phyloP scores from a whole-genome alignment of 2,797 vertebrate genomes.

The Potorous gilbertii region DNA sequence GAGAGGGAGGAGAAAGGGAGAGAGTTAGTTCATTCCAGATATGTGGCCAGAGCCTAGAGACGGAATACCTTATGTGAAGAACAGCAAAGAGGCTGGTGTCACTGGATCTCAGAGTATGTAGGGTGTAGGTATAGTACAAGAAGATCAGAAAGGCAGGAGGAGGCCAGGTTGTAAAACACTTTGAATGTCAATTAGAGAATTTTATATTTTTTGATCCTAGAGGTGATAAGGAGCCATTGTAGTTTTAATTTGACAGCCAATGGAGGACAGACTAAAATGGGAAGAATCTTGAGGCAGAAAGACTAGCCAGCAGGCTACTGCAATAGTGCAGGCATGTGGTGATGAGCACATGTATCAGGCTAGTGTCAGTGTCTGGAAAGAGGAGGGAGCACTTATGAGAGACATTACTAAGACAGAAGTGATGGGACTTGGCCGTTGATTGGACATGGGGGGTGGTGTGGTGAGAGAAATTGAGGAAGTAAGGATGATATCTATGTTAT shows the following conservation, averaged over 20 bases:
- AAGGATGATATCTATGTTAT: neutral
- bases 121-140: neutral
- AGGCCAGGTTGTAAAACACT: neutral
- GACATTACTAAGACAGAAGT: neutral
- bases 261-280: neutral
- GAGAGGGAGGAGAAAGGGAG: neutral
- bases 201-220: neutral
- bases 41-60: neutral
- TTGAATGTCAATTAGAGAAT: neutral
- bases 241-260: neutral
- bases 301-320: neutral
- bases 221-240: neutral
- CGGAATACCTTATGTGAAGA: neutral
- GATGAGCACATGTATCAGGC: neutral
- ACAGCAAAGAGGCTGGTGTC: neutral
- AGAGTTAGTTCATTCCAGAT: neutral
- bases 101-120: neutral
- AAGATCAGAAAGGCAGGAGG: neutral
- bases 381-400: neutral
- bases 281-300: neutral
- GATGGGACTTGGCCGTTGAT: neutral
- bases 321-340: neutral
- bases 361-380: neutral
- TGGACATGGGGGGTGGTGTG: neutral
- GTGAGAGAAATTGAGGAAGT: neutral